These are phyloP conservation scores for Silurus glanis DNA, from an alignment of 2,113 vertebrate genomes.

Conservation along the genomic window DNA sequence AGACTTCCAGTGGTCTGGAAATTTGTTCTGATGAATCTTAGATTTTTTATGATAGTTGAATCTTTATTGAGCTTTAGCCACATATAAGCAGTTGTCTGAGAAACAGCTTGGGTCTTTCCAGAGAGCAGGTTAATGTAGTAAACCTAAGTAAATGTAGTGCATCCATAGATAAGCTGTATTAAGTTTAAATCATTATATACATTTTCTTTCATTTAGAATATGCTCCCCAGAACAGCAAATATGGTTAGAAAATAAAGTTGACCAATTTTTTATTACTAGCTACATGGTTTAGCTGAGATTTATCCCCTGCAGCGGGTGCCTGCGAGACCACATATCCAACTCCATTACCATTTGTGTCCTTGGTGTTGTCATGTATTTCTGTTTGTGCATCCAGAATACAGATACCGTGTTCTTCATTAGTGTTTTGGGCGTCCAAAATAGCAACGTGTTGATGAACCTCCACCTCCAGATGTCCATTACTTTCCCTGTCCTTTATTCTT, in stretches of 20 bases:
- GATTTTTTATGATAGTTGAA: neutral
- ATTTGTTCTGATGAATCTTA: neutral
- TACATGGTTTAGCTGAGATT: slow-evolving; percentile 21
- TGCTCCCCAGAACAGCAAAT: neutral
- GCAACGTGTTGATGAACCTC: slow-evolving; percentile 29
- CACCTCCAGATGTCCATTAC: slow-evolving; percentile 16
- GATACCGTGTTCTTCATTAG: neutral
- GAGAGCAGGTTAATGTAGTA: neutral
- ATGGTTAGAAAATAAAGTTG: neutral
- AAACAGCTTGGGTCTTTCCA: neutral
- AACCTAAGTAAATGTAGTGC: slow-evolving; percentile 3
- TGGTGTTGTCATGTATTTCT: neutral
- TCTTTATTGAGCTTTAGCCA: neutral
- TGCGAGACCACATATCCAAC: neutral
- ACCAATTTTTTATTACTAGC: slow-evolving; percentile 14
- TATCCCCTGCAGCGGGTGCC: slow-evolving; percentile 1
- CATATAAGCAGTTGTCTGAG: neutral
- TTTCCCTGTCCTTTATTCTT: slow-evolving; percentile 41
- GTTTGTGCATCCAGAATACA: neutral
- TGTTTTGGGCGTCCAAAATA: slow-evolving; percentile 19
- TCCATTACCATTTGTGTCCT: slow-evolving; percentile 9
- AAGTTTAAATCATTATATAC: neutral
- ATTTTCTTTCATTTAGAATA: neutral
- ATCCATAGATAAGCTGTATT: neutral
- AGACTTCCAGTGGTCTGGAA: neutral